phyloP scores from a whole-genome alignment of 2,888 invertebrate species.

The Neoitamus cyanurus region DNA sequence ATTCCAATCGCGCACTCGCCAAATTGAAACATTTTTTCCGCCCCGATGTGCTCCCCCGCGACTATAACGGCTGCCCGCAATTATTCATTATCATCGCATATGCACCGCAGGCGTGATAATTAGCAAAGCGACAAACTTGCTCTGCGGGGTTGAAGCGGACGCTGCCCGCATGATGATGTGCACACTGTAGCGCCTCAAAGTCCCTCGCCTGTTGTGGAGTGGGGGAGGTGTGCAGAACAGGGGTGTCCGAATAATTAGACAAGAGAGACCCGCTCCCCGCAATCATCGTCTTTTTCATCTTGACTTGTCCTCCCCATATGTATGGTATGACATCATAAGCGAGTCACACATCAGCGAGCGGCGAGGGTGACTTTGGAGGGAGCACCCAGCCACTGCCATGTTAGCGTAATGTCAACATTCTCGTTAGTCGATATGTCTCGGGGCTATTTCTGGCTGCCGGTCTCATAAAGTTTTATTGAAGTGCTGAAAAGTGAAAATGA shows the following conservation, averaged over 20 bases:
- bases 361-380: neutral
- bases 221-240: neutral
- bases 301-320: neutral
- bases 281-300: neutral
- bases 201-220: no score
- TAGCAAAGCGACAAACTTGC: no score
- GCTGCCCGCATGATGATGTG: no score
- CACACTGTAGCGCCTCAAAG: no score
- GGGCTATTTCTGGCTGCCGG: neutral
- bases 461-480: neutral
- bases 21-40: no score
- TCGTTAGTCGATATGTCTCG: neutral
- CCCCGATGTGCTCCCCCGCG: no score
- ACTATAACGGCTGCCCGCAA: no score
- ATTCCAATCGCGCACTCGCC: no score
- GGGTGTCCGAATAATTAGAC: neutral
- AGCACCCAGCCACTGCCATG: neutral
- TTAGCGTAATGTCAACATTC: neutral
- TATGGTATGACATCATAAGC: neutral
- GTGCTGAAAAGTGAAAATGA: constrained; percentile 4
- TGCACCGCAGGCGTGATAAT: no score
- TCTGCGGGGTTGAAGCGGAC: no score
- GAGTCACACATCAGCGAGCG: no score
- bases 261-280: neutral
- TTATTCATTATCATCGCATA: no score